Percentiles rank a stretch among this genome's conserved stretches.
Conservation (phyloP, 2,113 vertebrate genomes). For the Lipophrys pholis region DNA sequence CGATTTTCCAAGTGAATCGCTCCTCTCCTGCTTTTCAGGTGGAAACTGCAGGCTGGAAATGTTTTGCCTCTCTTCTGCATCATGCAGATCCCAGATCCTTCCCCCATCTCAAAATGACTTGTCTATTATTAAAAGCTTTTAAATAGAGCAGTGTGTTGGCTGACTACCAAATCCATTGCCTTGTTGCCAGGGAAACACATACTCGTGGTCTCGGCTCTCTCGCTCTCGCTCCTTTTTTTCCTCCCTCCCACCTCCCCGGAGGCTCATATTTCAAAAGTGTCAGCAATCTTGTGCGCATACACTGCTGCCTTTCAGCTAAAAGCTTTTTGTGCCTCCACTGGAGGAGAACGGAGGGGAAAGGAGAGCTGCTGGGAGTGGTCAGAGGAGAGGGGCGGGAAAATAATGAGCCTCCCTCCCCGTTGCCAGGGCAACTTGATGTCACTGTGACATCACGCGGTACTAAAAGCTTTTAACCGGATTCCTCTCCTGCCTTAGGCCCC, state of each 20-base stretch:
- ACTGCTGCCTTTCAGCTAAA: constrained; percentile 99
- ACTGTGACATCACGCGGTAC: constrained; percentile 95
- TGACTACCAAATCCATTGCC: constrained; percentile 60
- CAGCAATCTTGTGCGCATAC: constrained; percentile 85
- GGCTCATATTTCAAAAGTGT: constrained; percentile 93
- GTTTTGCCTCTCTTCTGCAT: constrained; percentile 27
- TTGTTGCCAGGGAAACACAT: constrained; percentile 80
- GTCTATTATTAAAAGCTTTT: constrained; percentile 87
- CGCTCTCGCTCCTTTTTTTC: constrained; percentile 10
- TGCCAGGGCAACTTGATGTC: constrained; percentile 99
- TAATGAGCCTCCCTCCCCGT: constrained; percentile 88
- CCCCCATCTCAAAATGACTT: constrained; percentile 54
- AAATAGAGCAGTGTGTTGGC: constrained; percentile 75
- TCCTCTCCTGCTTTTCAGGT: constrained; percentile 28
- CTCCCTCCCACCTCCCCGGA: constrained; percentile 30
- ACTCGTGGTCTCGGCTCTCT: constrained; percentile 31
- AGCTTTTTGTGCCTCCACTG: constrained; percentile 93
- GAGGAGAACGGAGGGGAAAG: constrained; percentile 75
- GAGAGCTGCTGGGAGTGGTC: constrained; percentile 66
- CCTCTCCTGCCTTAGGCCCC: constrained; percentile 97
- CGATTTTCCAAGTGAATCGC: constrained; percentile 25
- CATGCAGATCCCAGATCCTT: constrained; percentile 39
- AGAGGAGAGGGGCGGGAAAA: constrained; percentile 66
- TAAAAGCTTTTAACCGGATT: constrained; percentile 99
- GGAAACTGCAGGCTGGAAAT: constrained; percentile 25